Evolutionary conservation across 1,140 invertebrate genomes (phyloP).

Genomic region (Rhyacophila brunnea): DNA sequence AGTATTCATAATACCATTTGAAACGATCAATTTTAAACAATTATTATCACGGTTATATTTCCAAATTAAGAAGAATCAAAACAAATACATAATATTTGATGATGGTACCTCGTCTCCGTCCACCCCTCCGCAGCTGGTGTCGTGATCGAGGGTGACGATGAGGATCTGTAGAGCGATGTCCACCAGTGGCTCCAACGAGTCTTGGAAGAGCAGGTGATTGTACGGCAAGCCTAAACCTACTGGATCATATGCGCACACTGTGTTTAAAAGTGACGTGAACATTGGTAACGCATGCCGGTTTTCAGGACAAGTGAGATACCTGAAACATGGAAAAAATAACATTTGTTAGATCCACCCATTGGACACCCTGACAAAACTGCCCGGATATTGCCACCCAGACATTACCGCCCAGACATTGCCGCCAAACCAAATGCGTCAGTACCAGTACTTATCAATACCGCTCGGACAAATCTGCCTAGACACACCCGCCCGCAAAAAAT

Average conservation of each 20-base stretch:
- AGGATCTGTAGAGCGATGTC: constrained; percentile 94
- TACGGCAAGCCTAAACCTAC: constrained; percentile 96
- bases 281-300: constrained; percentile 90
- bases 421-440: no score
- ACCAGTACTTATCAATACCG: no score
- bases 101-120: constrained; percentile 51
- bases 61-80: not conserved
- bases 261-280: constrained; percentile 97
- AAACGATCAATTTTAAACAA: no score
- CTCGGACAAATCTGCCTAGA: no score
- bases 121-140: constrained; percentile 57
- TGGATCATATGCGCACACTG: constrained; percentile 96
- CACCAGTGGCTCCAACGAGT: constrained; percentile 91
- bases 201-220: constrained; percentile 95
- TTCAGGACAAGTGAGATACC: constrained; percentile 63
- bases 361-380: no score
- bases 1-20: no score
- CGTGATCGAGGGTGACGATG: constrained; percentile 94
- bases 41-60: no score
- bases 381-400: no score
- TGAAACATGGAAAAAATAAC: no score
- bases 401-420: no score
- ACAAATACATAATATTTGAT: not conserved
- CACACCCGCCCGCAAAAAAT: no score
- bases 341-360: no score